Evolutionary conservation across 2,113 vertebrate genomes (phyloP), one percentile per base, ranked within the genome.

Genomic region (Perca fluviatilis): DNA sequence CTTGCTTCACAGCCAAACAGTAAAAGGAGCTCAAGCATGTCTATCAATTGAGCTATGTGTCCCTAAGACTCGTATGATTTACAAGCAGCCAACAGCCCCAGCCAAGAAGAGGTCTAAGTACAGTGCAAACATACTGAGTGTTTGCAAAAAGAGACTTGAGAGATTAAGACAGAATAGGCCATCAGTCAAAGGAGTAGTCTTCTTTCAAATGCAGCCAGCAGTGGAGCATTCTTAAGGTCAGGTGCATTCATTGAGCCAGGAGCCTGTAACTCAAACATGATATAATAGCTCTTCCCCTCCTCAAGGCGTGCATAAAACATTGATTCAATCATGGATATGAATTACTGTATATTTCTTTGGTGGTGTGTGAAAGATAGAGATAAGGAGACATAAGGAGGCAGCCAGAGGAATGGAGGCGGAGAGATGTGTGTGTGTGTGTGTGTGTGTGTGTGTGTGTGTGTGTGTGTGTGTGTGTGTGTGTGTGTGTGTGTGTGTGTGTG

Each of bases 191-290:
- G n/a, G 21, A 80, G n/a, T 56, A 80, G 56, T 78, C 60, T 85
- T 74, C 76, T 83, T 91, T 83, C 30, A 89, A 73, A 82, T 71
- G 60, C 62, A 51, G 86, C 72, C 88, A 89, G 64, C 69, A 85
- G 40, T 51, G 64, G 63, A 85, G 69, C 77, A 60, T 88, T 89
- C 68, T 67, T 76, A 70, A 69, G 80, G 65, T 89, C 76, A 88
- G 80, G 69, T 86, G 71, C 43, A 65, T 13, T 79, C 10, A 84
- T 2, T 27, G 6, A 77, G 75, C 56, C 77, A 84, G 51, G 61
- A 77, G 72, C 64, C 33, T 6, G 77, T 84, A 84, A 79, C 43
- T 85, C 77, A 84, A 75, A 86, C 74, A 67, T 80, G 70, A 85
- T 80, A 85, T 83, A 85, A 75, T 60, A 78, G 27, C 58, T 74